These are phyloP conservation scores for Tricholaema leucomelas DNA, from an alignment of 2,113 vertebrate species.

Conservation along the genomic window DNA sequence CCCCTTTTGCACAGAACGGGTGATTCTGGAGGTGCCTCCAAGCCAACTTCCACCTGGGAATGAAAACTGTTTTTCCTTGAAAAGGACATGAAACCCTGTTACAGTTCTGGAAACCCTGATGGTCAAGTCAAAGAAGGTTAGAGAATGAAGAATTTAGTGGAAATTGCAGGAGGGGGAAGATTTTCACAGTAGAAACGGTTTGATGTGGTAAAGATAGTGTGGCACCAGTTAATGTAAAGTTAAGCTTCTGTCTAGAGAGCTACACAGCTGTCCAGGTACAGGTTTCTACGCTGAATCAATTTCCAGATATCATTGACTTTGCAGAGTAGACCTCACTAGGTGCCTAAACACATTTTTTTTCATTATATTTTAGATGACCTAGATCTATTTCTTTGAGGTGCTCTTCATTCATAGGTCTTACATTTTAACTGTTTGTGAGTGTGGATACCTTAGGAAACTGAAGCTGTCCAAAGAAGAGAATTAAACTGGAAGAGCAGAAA, in stretches of 20 bases:
- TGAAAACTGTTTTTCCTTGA: not conserved
- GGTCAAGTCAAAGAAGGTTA: not conserved
- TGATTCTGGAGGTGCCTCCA: not conserved
- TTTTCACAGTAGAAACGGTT: not conserved
- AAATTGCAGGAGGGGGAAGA: not conserved
- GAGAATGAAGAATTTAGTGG: not conserved
- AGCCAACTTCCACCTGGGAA: not conserved
- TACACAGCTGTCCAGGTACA: not conserved
- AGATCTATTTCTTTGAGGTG: not conserved
- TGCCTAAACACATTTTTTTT: not conserved
- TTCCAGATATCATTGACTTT: not conserved
- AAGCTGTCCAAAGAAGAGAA: not conserved
- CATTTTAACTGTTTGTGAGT: not conserved
- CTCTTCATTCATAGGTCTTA: not conserved
- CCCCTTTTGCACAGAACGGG: not conserved
- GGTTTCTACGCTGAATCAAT: not conserved
- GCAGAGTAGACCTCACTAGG: not conserved
- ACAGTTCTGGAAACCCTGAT: not conserved
- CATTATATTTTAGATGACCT: not conserved
- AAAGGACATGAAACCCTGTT: not conserved
- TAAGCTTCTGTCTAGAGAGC: not conserved
- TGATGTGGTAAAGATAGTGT: not conserved
- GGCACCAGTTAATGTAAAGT: not conserved
- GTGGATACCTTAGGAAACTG: not conserved
- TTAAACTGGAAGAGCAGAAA: not conserved